Conservation (phyloP, 2,797 vertebrate genomes). For the Poecilia wingei region DNA sequence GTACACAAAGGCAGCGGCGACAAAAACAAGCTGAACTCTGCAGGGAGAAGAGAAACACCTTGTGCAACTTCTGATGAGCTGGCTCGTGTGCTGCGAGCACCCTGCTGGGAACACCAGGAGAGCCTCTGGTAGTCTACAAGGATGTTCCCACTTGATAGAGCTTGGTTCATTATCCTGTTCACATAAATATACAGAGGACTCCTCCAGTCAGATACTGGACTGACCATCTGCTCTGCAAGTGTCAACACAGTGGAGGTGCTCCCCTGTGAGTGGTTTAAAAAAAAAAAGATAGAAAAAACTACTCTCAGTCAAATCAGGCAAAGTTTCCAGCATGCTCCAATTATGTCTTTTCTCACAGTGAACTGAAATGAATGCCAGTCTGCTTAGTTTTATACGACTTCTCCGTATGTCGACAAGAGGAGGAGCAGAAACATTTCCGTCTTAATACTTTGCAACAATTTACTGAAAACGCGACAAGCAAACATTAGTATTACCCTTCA, state of each 20-base stretch:
- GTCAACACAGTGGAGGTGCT: background rate
- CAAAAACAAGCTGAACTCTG: slow-evolving; percentile 33
- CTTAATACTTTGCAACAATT: background rate
- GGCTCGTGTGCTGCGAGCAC: slow-evolving; percentile 6
- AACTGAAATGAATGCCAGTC: background rate
- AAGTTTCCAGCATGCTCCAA: background rate
- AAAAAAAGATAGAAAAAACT: background rate
- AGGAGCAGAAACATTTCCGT: background rate
- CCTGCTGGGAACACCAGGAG: slow-evolving; percentile 33
- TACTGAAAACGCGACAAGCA: background rate
- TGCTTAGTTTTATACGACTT: background rate
- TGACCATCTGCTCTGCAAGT: slow-evolving; percentile 2
- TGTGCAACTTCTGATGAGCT: slow-evolving; percentile 41
- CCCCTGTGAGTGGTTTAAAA: background rate
- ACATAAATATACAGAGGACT: slow-evolving; percentile 19
- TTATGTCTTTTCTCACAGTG: background rate
- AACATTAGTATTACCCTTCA: background rate
- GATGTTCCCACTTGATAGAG: slow-evolving; percentile 9
- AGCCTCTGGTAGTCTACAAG: slow-evolving; percentile 7
- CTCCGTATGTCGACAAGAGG: background rate
- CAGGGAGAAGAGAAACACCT: slow-evolving; percentile 24
- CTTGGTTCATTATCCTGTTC: slow-evolving; percentile 26
- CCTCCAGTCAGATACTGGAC: slow-evolving; percentile 4
- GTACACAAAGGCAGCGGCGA: slow-evolving; percentile 35
- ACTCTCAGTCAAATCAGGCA: background rate